Evolutionary conservation across 2,797 vertebrate genomes (phyloP).

Genomic region (Sylvilagus floridanus): DNA sequence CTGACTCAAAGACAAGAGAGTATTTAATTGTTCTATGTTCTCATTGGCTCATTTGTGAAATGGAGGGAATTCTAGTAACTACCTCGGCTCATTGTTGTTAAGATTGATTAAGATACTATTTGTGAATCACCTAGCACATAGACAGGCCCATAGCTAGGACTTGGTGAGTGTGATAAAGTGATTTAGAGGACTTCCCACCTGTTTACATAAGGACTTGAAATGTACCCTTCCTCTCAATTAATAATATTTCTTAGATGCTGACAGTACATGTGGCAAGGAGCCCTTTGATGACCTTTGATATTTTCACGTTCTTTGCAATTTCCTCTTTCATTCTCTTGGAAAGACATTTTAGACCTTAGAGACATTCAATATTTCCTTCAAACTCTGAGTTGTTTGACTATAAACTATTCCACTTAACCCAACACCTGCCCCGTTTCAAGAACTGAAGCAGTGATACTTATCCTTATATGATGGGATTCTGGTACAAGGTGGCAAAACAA

Average conservation of each 20-base stretch:
- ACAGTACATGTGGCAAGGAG: background rate
- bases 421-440: background rate
- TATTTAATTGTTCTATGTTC: background rate
- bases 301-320: slow-evolving; percentile 39
- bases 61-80: background rate
- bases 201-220: background rate
- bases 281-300: slow-evolving; percentile 27
- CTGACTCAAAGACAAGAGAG: slow-evolving; percentile 28
- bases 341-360: background rate
- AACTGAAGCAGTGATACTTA: background rate
- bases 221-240: background rate
- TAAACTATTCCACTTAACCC: background rate
- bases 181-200: background rate
- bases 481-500: background rate
- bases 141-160: background rate
- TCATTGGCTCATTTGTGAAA: background rate
- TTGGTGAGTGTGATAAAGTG: slow-evolving; percentile 9
- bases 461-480: background rate
- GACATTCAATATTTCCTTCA: slow-evolving; percentile 21
- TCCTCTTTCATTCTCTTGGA: slow-evolving; percentile 35
- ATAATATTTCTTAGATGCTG: slow-evolving; percentile 33
- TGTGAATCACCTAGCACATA: background rate
- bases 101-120: background rate
- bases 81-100: background rate
- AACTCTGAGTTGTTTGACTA: background rate